These are phyloP conservation scores for Coelinius sp. DNA, from an alignment of 2,888 invertebrate species.

Conservation along the genomic window DNA sequence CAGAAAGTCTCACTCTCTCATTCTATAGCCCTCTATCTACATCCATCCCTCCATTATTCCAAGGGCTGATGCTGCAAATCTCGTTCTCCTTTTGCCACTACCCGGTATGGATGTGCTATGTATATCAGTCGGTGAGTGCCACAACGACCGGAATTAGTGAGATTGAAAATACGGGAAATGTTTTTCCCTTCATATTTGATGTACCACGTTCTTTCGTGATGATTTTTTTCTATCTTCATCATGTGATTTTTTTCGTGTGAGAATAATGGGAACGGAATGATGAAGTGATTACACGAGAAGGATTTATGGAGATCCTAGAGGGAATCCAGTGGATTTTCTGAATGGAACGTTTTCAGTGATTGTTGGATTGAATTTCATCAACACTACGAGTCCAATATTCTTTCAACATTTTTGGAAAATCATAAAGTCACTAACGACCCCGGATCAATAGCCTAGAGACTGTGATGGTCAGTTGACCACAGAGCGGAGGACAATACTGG, in stretches of 20 bases:
- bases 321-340: too few species aligned
- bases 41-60: slow-evolving; percentile 45
- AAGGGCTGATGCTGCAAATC: slow-evolving; percentile 36
- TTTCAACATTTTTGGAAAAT: too few species aligned
- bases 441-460: not conserved
- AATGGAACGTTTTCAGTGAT: too few species aligned
- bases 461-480: slow-evolving; percentile 4
- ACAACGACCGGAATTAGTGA: slow-evolving; percentile 30
- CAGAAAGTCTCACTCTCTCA: slow-evolving; percentile 19
- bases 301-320: too few species aligned
- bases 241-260: not conserved
- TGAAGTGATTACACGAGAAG: too few species aligned
- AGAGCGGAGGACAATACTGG: slow-evolving; percentile 15
- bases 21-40: slow-evolving; percentile 25
- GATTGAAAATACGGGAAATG: slow-evolving; percentile 34
- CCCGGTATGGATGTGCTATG: not conserved
- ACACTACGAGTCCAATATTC: too few species aligned
- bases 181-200: slow-evolving; percentile 4
- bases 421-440: not conserved
- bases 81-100: slow-evolving; percentile 26
- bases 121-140: slow-evolving; percentile 23
- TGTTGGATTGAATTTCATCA: too few species aligned
- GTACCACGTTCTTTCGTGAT: not conserved
- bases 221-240: not conserved
- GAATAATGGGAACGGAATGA: not conserved